Percentiles rank a stretch among this genome's conserved stretches.
phyloP scores from a whole-genome alignment of 2,888 invertebrate genomes.

The Pelosia muscerda region DNA sequence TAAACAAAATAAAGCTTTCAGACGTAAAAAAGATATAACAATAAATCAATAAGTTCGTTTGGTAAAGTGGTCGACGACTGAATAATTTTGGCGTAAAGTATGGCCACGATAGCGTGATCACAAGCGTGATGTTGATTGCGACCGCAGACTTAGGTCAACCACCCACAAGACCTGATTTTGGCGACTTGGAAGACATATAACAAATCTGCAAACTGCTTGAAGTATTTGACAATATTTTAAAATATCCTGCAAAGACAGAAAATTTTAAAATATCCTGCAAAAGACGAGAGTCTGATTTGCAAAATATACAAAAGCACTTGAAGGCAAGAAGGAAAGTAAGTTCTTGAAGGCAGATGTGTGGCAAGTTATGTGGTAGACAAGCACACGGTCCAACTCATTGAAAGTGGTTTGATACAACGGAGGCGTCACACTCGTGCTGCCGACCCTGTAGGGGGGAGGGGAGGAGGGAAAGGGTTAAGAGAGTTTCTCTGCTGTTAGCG shows the following conservation, averaged over 20 bases:
- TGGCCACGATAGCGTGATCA: slow-evolving; percentile 69
- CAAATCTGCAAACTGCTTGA: slow-evolving; percentile 4
- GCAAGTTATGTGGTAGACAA: too few species aligned
- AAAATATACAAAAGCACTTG: too few species aligned
- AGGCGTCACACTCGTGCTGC: too few species aligned
- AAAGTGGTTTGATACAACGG: too few species aligned
- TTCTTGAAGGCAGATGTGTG: background rate
- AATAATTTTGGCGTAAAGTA: slow-evolving; percentile 74
- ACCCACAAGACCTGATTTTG: slow-evolving; percentile 48
- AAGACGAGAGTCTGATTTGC: background rate
- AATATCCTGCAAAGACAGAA: too few species aligned
- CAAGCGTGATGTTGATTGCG: slow-evolving; percentile 66
- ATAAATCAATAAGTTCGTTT: slow-evolving; percentile 45
- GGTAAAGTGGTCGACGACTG: slow-evolving; percentile 63
- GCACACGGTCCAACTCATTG: too few species aligned
- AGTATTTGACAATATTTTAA: background rate
- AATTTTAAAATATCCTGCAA: too few species aligned
- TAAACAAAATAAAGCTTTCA: slow-evolving; percentile 16
- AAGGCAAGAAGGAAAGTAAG: too few species aligned
- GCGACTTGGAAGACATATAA: slow-evolving; percentile 31
- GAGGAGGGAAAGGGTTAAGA: too few species aligned
- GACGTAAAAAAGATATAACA: slow-evolving; percentile 37
- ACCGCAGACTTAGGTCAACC: slow-evolving; percentile 57
- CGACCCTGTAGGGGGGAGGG: too few species aligned
- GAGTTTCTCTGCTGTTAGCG: too few species aligned